These are phyloP conservation scores for Todiramphus chloris DNA, from an alignment of 2,113 vertebrate species.

Conservation along the genomic window DNA sequence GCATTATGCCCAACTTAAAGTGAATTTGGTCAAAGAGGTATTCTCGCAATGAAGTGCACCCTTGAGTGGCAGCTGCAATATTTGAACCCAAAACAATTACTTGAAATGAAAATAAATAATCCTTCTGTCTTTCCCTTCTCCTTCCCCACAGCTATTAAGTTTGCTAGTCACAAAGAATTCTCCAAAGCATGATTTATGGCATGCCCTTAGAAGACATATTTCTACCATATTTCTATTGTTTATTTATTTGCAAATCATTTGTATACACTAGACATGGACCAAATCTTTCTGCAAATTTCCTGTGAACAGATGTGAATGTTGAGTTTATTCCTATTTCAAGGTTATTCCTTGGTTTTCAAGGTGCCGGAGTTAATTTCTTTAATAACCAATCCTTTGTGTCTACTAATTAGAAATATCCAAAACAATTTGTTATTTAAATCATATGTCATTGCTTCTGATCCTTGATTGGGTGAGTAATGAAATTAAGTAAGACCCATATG, in stretches of 20 bases:
- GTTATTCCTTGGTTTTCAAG: slow-evolving; percentile 37
- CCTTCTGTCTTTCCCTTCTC: neutral
- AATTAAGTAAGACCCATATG: slow-evolving; percentile 54
- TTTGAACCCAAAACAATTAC: neutral
- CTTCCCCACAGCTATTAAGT: neutral
- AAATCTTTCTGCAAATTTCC: neutral
- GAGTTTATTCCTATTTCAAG: slow-evolving; percentile 36
- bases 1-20: neutral
- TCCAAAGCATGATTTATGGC: neutral
- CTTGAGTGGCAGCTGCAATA: neutral
- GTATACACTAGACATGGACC: neutral
- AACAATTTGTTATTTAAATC: slow-evolving; percentile 56
- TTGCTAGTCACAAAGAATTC: neutral
- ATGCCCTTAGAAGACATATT: neutral
- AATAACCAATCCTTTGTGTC: slow-evolving; percentile 37
- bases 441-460: slow-evolving; percentile 45
- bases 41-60: neutral
- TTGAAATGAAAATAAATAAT: neutral
- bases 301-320: neutral
- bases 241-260: neutral
- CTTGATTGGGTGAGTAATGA: slow-evolving; percentile 53
- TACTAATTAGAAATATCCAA: slow-evolving; percentile 44
- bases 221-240: neutral
- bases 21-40: neutral
- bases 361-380: slow-evolving; percentile 2